These are phyloP conservation scores for Aethes cnicana DNA, from an alignment of 2,888 invertebrate species.

Conservation along the genomic window DNA sequence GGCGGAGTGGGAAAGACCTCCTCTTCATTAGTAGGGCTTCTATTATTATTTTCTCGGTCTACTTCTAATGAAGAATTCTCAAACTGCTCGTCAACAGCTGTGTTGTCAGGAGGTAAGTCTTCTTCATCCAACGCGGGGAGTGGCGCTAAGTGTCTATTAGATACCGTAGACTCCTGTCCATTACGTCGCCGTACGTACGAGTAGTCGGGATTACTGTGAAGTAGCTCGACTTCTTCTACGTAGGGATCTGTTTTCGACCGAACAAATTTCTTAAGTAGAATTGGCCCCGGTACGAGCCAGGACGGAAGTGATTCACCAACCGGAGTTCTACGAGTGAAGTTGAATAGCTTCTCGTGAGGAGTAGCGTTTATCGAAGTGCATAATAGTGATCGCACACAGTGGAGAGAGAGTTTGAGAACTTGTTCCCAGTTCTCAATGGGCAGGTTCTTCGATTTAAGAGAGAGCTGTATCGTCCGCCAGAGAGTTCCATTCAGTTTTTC, in stretches of 20 bases:
- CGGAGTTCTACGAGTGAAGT: not conserved
- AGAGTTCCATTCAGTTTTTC: too few species aligned
- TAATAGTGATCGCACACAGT: too few species aligned
- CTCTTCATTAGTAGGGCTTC: too few species aligned
- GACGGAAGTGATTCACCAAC: not conserved
- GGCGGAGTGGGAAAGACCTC: too few species aligned
- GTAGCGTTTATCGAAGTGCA: too few species aligned
- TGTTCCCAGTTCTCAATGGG: too few species aligned
- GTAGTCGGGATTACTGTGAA: constrained; percentile 6
- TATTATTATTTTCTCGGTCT: not conserved
- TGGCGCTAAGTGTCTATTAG: not conserved
- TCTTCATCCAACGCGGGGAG: not conserved
- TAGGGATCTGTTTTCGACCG: constrained; percentile 13
- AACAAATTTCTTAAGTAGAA: constrained; percentile 16
- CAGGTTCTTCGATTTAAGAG: too few species aligned
- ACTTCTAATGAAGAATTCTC: not conserved
- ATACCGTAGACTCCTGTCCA: too few species aligned
- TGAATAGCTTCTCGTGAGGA: too few species aligned
- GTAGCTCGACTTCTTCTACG: constrained; percentile 16
- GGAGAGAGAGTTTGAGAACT: too few species aligned
- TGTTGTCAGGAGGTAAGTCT: not conserved
- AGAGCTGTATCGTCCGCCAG: too few species aligned
- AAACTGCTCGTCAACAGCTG: not conserved
- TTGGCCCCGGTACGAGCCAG: not conserved
- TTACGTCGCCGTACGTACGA: constrained; percentile 3